Evolutionary conservation across 2,888 invertebrate genomes (phyloP).

Genomic region (Alloscopus bannaensis): DNA sequence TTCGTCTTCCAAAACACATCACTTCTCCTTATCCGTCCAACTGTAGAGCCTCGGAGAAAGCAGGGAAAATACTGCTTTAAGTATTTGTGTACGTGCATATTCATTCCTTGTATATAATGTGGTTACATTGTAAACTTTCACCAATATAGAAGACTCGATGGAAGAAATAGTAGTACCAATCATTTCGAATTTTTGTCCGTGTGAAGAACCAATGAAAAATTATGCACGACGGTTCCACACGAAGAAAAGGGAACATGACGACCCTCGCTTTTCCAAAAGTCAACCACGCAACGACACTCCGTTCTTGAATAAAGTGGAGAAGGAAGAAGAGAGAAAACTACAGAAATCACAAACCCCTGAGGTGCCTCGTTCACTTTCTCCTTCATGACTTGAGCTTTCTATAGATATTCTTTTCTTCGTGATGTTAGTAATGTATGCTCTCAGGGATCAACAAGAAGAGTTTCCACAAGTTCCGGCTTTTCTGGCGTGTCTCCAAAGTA

Average conservation of each 20-base stretch:
- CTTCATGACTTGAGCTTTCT: slow-evolving; percentile 13
- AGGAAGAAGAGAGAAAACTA: slow-evolving; percentile 7
- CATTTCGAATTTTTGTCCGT: no score
- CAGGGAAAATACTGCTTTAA: no score
- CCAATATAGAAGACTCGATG: no score
- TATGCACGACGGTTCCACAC: neutral
- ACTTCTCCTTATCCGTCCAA: slow-evolving; percentile 21
- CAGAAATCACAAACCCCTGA: slow-evolving; percentile 62
- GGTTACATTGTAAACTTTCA: no score
- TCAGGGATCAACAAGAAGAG: slow-evolving; percentile 67
- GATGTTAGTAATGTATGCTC: slow-evolving; percentile 24
- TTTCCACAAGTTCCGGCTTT: slow-evolving; percentile 69
- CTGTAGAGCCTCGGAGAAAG: slow-evolving; percentile 60
- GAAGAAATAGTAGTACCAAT: no score
- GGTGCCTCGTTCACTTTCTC: slow-evolving; percentile 63
- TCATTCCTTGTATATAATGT: no score
- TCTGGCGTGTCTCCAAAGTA: slow-evolving; percentile 64
- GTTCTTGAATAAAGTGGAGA: slow-evolving; percentile 19
- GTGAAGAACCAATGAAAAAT: slow-evolving; percentile 4
- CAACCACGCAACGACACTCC: slow-evolving; percentile 41
- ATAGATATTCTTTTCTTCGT: neutral
- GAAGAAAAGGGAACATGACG: slow-evolving; percentile 42
- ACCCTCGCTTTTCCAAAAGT: slow-evolving; percentile 61
- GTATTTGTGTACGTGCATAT: no score
- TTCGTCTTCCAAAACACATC: slow-evolving; percentile 2